Conservation (phyloP, 2,797 vertebrate genomes). For the Bovichtus variegatus region DNA sequence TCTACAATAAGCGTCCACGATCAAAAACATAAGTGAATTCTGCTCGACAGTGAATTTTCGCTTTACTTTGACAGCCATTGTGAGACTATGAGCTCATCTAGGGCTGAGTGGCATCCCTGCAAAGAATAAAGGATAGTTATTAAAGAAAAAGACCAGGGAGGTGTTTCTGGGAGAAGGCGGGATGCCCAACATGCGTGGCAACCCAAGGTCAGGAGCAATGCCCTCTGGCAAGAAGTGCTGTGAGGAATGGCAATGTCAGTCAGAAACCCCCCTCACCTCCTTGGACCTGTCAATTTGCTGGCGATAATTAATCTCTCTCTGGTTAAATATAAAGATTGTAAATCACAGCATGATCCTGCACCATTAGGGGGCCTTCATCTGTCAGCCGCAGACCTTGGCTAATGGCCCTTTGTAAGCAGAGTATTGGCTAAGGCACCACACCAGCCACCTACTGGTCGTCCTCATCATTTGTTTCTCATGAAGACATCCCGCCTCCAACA, state of each 20-base stretch:
- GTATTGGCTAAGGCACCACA: constrained; percentile 64
- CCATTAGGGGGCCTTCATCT: constrained; percentile 80
- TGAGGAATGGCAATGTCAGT: constrained; percentile 77
- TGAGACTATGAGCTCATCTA: constrained; percentile 27
- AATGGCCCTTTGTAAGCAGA: constrained; percentile 79
- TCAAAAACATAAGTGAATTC: constrained; percentile 54
- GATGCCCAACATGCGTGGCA: constrained; percentile 68
- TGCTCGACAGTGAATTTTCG: constrained; percentile 49
- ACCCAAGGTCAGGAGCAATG: constrained; percentile 75
- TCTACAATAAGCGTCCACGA: constrained; percentile 22
- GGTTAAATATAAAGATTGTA: constrained; percentile 86
- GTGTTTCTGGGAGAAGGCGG: constrained; percentile 50
- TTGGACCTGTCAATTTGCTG: constrained; percentile 77
- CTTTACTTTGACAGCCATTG: constrained; percentile 56
- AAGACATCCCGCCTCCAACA: constrained; percentile 44
- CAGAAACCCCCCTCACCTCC: constrained; percentile 72
- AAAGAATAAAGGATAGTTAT: constrained; percentile 61
- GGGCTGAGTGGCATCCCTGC: constrained; percentile 51
- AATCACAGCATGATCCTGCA: constrained; percentile 80
- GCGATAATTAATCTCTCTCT: constrained; percentile 82
- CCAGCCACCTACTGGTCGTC: constrained; percentile 63
- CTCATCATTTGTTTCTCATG: constrained; percentile 69
- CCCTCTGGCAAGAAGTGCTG: constrained; percentile 68
- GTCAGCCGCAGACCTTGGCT: constrained; percentile 80
- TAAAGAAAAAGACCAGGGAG: constrained; percentile 47